phyloP scores from a whole-genome alignment of 2,797 vertebrate genomes.

The Gymnocypris eckloni region DNA sequence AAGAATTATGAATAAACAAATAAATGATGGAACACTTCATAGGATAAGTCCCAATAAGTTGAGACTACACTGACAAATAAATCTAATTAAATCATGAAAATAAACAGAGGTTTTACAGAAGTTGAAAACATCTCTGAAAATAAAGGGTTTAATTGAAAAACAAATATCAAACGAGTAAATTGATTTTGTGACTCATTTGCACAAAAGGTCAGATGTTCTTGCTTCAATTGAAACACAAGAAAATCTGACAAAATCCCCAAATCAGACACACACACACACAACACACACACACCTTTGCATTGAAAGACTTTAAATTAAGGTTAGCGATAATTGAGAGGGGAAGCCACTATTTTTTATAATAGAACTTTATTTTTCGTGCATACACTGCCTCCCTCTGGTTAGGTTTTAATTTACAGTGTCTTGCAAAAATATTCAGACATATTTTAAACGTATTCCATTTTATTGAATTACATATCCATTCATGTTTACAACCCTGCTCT shows the following conservation, averaged over 20 bases:
- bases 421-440: slow-evolving; percentile 1
- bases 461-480: not conserved
- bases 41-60: not conserved
- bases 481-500: not conserved
- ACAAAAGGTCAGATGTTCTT: not conserved
- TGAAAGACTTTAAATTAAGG: not conserved
- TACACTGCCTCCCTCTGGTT: not conserved
- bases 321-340: not conserved
- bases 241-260: not conserved
- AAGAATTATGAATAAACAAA: too few species aligned
- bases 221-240: not conserved
- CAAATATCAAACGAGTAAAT: too few species aligned
- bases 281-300: not conserved
- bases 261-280: not conserved
- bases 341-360: not conserved
- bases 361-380: not conserved
- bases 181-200: not conserved
- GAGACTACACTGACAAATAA: not conserved
- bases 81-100: not conserved
- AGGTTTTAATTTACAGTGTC: not conserved
- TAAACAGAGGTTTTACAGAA: not conserved
- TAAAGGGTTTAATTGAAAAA: not conserved
- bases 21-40: not conserved
- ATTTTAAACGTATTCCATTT: not conserved
- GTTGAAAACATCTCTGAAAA: not conserved